phyloP scores from a whole-genome alignment of 2,113 vertebrate genomes.

The Etheostoma spectabile region DNA sequence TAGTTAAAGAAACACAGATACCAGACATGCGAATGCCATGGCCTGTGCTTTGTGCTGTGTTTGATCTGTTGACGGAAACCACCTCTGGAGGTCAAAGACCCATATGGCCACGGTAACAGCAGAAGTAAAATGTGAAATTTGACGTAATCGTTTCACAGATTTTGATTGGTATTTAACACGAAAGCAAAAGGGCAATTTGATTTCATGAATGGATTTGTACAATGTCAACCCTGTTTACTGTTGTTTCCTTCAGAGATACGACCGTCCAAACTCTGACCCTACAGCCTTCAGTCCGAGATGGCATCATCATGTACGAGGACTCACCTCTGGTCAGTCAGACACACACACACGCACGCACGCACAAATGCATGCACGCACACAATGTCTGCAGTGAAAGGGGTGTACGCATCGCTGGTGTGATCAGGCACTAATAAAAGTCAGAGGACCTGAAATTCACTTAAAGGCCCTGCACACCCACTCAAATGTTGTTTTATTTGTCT shows the following conservation, averaged over 20 bases:
- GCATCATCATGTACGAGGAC: conserved; percentile 95
- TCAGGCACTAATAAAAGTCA: too few relatives aligned
- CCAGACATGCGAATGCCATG: not conserved
- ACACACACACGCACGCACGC: not conserved
- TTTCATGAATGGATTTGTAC: not conserved
- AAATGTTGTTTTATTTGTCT: too few relatives aligned
- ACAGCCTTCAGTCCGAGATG: conserved; percentile 95
- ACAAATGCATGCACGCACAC: not conserved
- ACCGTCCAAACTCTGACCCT: conserved; percentile 96
- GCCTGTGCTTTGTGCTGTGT: not conserved
- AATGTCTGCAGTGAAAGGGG: too few relatives aligned
- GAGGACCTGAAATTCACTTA: too few relatives aligned
- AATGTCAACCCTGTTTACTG: conserved; percentile 2
- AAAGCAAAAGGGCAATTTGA: not conserved
- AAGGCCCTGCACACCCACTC: too few relatives aligned
- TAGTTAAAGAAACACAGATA: not conserved
- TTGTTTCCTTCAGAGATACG: conserved; percentile 87
- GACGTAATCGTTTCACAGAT: not conserved
- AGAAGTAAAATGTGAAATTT: not conserved
- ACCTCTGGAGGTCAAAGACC: not conserved
- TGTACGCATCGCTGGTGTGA: too few relatives aligned
- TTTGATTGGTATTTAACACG: not conserved
- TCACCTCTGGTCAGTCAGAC: conserved; percentile 87
- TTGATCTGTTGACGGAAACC: not conserved
- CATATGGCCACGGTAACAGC: not conserved